Evolutionary conservation across 2,888 invertebrate genomes (phyloP), one percentile per base, ranked within the genome.

Genomic region (Ischnura elegans): DNA sequence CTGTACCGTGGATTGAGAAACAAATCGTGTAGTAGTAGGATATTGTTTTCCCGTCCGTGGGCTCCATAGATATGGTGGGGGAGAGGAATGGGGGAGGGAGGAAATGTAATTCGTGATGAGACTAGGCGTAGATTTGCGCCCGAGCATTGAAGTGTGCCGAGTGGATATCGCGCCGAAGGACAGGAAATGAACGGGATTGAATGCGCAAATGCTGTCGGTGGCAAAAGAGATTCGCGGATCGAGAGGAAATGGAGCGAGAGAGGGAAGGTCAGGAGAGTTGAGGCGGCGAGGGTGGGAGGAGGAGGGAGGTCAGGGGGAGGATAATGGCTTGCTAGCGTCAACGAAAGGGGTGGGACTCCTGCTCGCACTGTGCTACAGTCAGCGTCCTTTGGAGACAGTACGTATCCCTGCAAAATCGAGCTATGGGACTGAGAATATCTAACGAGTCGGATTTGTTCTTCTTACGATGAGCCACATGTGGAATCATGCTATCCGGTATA

Each of bases 201-300:
- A 51, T 87, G 87, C 51, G 87, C 87, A 87, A 87, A 87, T 51
- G 51, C 51, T 51, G 87, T 36, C 51, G 51, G 51, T 19, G 87
- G 51, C 36, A 87, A 51, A 87, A 87, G 51, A 47, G 87, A 87
- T 29, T n/a, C 47, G 87, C 46, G 25, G 87, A 76, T 76, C 76
- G 76, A 76, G 36, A 76, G 76, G 76, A 76, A 76, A 76, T 76
- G 76, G 76, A 76, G 29, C 76, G 3, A 76, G 36, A 36, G 76
- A 10, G 76, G 36, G 36, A 16, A 13, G n/a, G 76, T 0, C 29
- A 36, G 76, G 36, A 36, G 16, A 36, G 76, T 76, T 10, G 76
- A 8, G 66, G 6, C 29, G 76, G 76, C 0, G 29, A 36, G 36
- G 10, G 76, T 36, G 29, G 16, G 76, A 16, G 29, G 13, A 36